Base-by-base conservation (phyloP, 2,888 invertebrate genomes). In the Arenicola marina region DNA sequence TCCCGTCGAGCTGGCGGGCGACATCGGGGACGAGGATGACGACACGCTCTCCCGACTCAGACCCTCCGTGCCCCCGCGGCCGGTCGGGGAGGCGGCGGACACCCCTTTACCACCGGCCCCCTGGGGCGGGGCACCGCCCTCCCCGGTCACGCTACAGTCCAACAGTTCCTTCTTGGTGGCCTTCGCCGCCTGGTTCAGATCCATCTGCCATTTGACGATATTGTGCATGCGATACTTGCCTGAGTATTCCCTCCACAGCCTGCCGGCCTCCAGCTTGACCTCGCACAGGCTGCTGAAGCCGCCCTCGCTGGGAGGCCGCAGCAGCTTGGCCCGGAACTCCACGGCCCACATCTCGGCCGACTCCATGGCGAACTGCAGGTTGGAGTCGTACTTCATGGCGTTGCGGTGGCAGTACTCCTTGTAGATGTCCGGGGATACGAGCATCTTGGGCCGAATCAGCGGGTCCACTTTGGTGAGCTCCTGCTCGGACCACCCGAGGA, bases 371-470 rank as follows among this genome's bases (percentile, higher is more conserved):
- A 67, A 69, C 59, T 69, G 69, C 38, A 69, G 51, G 55, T 69
- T 69, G 24, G 69, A 69, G 59, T 69, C 69, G 45, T 69, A 69
- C 56, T 69, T 69, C 69, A 69, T 69, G 31, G 69, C 69, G 55
- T 69, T 69, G 21, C 69, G 62, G 54, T 69, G 69, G 48, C 69
- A 69, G 59, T 69, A 69, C 34, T 69, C 69, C 58, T 71, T 71
- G 48, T 71, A 71, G 24, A 71, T 56, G 46, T 71, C 63, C 4
- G 56, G 48, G 7, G 68, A 69, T 26, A 71, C 66, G 7, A 56
- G 32, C 59, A 68, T 71, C 56, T 68, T 61, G 21, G 71, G 71
- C 34, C 71, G 51, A 26, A 71, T 66, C 1, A 71, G 53, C 0
- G 63, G 63, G 55, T 71, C 70, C 7, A 71, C 46, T 21, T 56